These are phyloP conservation scores for Pseudachorutes palmiensis DNA, from an alignment of 1,140 invertebrate species.

Conservation along the genomic window DNA sequence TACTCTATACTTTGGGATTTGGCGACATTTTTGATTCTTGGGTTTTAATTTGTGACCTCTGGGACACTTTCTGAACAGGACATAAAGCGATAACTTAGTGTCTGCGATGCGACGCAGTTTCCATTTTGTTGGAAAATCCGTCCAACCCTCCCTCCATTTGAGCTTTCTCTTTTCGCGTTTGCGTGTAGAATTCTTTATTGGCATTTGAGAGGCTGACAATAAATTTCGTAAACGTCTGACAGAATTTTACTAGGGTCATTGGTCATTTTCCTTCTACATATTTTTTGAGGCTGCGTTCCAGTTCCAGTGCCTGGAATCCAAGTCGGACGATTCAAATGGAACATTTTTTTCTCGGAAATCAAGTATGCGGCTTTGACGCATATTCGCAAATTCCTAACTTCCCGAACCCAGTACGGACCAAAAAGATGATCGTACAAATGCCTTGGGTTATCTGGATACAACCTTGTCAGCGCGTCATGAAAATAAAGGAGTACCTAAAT, in stretches of 20 bases:
- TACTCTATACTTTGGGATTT: too few relatives aligned
- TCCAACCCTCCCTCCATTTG: too few relatives aligned
- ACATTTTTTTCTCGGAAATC: not conserved
- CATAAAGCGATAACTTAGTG: too few relatives aligned
- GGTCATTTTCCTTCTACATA: not conserved
- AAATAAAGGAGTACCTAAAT: not conserved
- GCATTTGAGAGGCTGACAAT: not conserved
- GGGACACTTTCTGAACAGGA: too few relatives aligned
- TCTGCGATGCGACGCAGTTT: too few relatives aligned
- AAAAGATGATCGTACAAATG: not conserved
- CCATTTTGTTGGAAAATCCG: too few relatives aligned
- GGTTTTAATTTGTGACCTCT: too few relatives aligned
- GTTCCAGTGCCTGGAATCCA: not conserved
- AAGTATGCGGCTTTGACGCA: not conserved
- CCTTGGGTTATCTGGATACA: not conserved
- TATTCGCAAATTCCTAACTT: not conserved
- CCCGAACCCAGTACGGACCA: not conserved
- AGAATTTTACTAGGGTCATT: not conserved
- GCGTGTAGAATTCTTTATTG: not conserved
- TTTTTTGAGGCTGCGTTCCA: not conserved
- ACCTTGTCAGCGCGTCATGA: not conserved
- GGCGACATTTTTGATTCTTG: too few relatives aligned
- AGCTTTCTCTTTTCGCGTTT: too few relatives aligned
- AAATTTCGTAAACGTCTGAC: not conserved
- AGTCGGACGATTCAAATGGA: not conserved